phyloP scores from a whole-genome alignment of 2,113 vertebrate species.

The Corythaeola cristata region DNA sequence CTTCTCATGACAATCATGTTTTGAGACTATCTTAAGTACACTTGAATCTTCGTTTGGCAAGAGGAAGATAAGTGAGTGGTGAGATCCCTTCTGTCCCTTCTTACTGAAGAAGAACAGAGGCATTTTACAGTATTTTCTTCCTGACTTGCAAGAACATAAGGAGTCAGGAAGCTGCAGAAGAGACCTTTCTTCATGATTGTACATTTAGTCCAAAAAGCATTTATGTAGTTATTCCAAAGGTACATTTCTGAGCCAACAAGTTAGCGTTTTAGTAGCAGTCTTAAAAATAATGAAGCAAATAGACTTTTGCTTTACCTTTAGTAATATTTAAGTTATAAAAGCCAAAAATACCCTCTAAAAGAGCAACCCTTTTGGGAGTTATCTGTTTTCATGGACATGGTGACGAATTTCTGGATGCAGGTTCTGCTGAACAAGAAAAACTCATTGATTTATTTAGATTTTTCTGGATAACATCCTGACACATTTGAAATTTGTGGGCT shows the following conservation, averaged over 20 bases:
- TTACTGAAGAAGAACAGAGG: background rate
- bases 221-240: background rate
- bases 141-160: background rate
- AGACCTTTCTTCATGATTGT: background rate
- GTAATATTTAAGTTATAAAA: too few species aligned
- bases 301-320: background rate
- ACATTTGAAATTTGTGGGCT: background rate
- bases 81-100: background rate
- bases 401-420: background rate
- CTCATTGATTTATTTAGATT: background rate
- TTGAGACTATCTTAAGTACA: background rate
- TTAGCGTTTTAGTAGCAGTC: background rate
- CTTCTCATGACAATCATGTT: background rate
- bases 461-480: background rate
- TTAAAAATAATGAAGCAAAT: background rate
- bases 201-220: background rate
- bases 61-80: too few species aligned
- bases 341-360: background rate
- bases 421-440: background rate
- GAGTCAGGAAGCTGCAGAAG: background rate
- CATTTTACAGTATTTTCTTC: background rate
- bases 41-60: background rate
- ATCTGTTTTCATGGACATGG: fast-evolving
- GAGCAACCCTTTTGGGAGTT: background rate
- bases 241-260: background rate